Conservation (phyloP, 37 sponge, comb jelly and placozoan species). For the Eunapius fragilis region DNA sequence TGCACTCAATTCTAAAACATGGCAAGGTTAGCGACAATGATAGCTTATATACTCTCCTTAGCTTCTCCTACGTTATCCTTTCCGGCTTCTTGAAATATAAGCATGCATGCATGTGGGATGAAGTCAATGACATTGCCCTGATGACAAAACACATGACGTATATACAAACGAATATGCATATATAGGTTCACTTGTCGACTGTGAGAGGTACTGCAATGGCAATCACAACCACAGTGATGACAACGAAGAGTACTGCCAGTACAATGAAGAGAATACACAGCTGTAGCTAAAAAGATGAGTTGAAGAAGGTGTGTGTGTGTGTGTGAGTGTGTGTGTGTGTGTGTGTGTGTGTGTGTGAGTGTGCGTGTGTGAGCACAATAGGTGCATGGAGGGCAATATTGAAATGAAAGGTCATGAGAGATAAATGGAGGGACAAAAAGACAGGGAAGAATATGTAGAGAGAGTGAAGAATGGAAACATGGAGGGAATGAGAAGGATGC, state of each 20-base stretch:
- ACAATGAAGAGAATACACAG: not conserved
- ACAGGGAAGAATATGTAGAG: not conserved
- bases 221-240: not conserved
- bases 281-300: not conserved
- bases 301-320: not conserved
- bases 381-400: too few relatives aligned
- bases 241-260: not conserved
- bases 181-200: not conserved
- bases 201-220: not conserved
- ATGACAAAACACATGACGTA: too few relatives aligned
- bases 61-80: too few relatives aligned
- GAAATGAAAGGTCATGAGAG: not conserved
- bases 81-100: too few relatives aligned
- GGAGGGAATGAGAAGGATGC: not conserved
- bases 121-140: too few relatives aligned
- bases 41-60: too few relatives aligned
- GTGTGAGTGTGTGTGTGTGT: too few relatives aligned
- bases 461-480: not conserved
- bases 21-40: too few relatives aligned
- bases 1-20: too few relatives aligned
- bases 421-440: slow-evolving; percentile 10
- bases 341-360: too few relatives aligned
- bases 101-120: too few relatives aligned
- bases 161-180: not conserved
- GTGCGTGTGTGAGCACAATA: too few relatives aligned